These are phyloP conservation scores for Neolamprologus cancellatus DNA, from an alignment of 2,113 vertebrate species.

Conservation along the genomic window DNA sequence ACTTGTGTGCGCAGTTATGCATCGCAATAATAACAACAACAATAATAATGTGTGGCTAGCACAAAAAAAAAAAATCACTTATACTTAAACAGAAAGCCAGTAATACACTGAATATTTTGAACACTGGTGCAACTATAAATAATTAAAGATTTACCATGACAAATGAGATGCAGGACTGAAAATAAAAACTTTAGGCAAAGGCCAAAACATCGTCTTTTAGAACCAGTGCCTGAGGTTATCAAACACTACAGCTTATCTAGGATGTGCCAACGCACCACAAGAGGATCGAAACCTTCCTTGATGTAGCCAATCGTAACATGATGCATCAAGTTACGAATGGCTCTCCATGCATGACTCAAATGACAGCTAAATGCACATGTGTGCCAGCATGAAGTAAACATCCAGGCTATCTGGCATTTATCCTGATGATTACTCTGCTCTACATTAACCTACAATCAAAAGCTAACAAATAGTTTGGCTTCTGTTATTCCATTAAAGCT, in stretches of 20 bases:
- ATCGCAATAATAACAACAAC: rapidly evolving
- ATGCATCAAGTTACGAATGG: neutral
- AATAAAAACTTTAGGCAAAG: neutral
- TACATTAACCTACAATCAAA: neutral
- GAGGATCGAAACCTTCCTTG: neutral
- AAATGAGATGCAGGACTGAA: neutral
- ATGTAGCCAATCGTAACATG: rapidly evolving
- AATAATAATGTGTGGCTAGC: too few relatives aligned
- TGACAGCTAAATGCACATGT: neutral
- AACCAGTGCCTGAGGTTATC: neutral
- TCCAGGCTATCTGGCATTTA: neutral
- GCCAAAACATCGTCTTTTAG: rapidly evolving
- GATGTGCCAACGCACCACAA: neutral
- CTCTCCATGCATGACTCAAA: neutral
- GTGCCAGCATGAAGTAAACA: neutral
- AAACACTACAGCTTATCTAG: neutral
- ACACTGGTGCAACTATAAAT: neutral
- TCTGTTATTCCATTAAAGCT: neutral
- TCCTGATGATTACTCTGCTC: neutral
- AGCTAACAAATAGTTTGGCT: neutral
- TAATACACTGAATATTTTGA: neutral
- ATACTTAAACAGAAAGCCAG: neutral
- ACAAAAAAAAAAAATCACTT: neutral
- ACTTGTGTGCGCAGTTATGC: neutral
- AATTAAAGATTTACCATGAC: neutral